phyloP scores from a whole-genome alignment of 2,797 vertebrate genomes.

The Lepilemur septentrionalis region DNA sequence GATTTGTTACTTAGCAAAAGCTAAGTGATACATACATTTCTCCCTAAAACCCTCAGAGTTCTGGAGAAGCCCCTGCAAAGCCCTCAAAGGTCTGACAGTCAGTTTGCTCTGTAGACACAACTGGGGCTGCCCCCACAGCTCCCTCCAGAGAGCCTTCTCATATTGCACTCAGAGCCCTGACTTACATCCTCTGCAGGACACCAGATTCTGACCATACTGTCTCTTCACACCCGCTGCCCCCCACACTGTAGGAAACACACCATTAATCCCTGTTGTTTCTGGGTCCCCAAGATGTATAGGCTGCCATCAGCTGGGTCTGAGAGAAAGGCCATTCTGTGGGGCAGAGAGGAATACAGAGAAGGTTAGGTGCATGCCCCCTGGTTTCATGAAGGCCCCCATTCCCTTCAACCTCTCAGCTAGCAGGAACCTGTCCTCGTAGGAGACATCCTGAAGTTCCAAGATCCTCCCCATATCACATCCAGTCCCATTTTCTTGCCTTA shows the following conservation, averaged over 20 bases:
- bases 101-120: neutral
- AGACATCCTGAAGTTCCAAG: neutral
- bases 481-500: neutral
- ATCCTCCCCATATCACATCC: neutral
- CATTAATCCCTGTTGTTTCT: conserved; percentile 95
- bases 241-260: conserved; percentile 80
- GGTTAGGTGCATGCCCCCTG: neutral
- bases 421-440: neutral
- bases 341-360: neutral
- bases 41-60: neutral
- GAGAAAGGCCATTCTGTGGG: conserved; percentile 92
- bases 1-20: neutral
- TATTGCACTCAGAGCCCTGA: neutral
- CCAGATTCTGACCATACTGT: neutral
- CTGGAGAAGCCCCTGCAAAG: neutral
- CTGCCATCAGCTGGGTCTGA: conserved; percentile 97
- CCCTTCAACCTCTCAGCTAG: neutral
- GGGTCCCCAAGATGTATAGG: conserved; percentile 93
- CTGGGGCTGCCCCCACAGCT: neutral
- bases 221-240: too few relatives aligned
- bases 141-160: neutral
- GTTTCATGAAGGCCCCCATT: neutral
- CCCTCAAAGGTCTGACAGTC: neutral
- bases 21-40: neutral
- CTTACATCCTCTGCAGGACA: neutral